These are phyloP conservation scores for Ia io DNA, from an alignment of 2,113 vertebrate genomes.

Conservation along the genomic window DNA sequence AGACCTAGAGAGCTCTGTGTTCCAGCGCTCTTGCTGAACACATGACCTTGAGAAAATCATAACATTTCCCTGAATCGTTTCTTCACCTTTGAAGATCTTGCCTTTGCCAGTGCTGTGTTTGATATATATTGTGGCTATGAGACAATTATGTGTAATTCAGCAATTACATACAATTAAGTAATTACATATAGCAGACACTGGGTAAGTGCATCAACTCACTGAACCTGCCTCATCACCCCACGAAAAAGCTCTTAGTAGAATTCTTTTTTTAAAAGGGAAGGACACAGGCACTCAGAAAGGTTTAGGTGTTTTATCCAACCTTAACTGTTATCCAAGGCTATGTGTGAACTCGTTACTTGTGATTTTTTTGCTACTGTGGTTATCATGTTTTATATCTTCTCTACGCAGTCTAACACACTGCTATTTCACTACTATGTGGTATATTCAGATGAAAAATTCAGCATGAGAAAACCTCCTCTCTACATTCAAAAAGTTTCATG, in stretches of 20 bases:
- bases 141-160: background rate
- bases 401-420: background rate
- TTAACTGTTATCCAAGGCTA: background rate
- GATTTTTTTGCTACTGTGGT: background rate
- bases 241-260: background rate
- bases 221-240: background rate
- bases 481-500: background rate
- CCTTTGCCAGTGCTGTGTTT: background rate
- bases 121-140: background rate
- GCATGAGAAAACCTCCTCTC: background rate
- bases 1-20: background rate
- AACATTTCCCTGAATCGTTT: background rate
- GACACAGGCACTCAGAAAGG: background rate
- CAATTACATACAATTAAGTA: background rate
- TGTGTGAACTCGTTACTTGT: background rate
- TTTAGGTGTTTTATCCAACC: background rate
- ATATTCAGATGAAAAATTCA: background rate
- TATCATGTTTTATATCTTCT: background rate
- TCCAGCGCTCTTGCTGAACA: background rate
- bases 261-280: background rate
- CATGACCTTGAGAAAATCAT: background rate
- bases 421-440: background rate
- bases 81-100: slow-evolving; percentile 25
- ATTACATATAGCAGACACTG: background rate
- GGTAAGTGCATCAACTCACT: background rate